phyloP scores from a whole-genome alignment of 2,797 vertebrate species.

The Gouania willdenowi region DNA sequence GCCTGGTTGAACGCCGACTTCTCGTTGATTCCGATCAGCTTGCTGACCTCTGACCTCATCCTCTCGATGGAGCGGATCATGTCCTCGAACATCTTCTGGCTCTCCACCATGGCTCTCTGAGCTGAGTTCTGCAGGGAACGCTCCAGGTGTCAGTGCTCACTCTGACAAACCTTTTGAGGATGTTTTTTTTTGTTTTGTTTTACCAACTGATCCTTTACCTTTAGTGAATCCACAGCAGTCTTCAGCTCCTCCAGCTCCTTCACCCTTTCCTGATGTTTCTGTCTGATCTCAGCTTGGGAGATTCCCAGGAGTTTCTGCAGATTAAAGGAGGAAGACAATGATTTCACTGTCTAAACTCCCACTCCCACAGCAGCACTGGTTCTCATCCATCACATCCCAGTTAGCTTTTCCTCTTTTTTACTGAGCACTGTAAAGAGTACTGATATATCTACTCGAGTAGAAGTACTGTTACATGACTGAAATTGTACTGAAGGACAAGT shows the following conservation, averaged over 20 bases:
- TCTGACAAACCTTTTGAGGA: no score
- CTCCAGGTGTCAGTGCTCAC: constrained; percentile 8
- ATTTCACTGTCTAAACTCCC: constrained; percentile 1
- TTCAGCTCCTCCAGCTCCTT: constrained; percentile 82
- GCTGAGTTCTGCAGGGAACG: constrained; percentile 68
- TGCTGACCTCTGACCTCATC: constrained; percentile 81
- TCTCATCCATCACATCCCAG: no score
- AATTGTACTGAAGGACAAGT: no score
- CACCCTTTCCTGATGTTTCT: constrained; percentile 79
- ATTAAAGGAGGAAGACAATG: constrained; percentile 6
- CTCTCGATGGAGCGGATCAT: constrained; percentile 82
- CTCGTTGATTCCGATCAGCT: constrained; percentile 81
- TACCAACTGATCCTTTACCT: constrained; percentile 47
- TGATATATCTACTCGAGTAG: no score
- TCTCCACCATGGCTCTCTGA: constrained; percentile 80
- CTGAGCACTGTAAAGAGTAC: no score
- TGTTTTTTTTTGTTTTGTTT: not conserved
- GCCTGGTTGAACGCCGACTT: constrained; percentile 79
- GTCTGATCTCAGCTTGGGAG: constrained; percentile 78
- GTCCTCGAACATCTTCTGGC: constrained; percentile 82
- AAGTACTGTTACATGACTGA: no score
- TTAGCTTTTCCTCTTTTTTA: no score
- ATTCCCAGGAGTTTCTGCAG: constrained; percentile 81
- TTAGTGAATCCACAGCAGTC: constrained; percentile 77
- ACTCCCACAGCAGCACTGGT: no score